Evolutionary conservation across 2,888 invertebrate species (phyloP), one percentile per base, ranked within the genome.

Genomic region (Molanna angustata): DNA sequence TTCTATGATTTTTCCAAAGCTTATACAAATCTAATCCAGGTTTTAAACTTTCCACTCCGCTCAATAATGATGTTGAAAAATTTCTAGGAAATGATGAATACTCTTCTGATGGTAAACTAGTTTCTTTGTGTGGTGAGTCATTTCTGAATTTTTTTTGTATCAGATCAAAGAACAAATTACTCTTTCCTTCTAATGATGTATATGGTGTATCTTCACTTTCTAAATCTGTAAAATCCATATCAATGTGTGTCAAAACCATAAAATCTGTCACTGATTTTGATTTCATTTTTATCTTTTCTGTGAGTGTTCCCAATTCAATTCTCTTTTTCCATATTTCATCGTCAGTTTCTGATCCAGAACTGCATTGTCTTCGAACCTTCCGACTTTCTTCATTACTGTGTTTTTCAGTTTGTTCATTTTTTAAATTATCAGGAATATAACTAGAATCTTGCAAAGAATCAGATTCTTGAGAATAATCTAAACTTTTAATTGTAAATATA

Each of bases 211-310:
- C 54, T 59, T 80, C 80, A 1, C 78, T 77, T 59, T 82, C 82
- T 3, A 80, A 80, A 63, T 82, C 81, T 2, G 80, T 59, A 16
- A 59, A 59, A 44, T 59, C 80, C 57, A 70, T 73, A 61, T 84
- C 84, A 16, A 85, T 83, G 60, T 84, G 84, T 11, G 84, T 84
- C 35, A 85, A 67, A 27, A 83, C 72, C 83, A 85, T 83, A 19
- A 85, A 68, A 68, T 85, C 84, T 6, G 84, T 80, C 0, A 84
- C 83, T 43, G 83, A 84, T 64, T 80, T 79, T 0, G 84, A 84
- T 65, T 84, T 84, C 60, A 82, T 78, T 56, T 80, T 76, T 1
- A 84, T 83, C 66, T 83, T 82, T 62, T 82, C 82, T 0, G 80
- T 76, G 53, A 79, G 78, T 39, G 75, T 79, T 1, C 80, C 80